Base-by-base conservation (phyloP, 2,888 invertebrate genomes). In the Neocrepidodera transversa region DNA sequence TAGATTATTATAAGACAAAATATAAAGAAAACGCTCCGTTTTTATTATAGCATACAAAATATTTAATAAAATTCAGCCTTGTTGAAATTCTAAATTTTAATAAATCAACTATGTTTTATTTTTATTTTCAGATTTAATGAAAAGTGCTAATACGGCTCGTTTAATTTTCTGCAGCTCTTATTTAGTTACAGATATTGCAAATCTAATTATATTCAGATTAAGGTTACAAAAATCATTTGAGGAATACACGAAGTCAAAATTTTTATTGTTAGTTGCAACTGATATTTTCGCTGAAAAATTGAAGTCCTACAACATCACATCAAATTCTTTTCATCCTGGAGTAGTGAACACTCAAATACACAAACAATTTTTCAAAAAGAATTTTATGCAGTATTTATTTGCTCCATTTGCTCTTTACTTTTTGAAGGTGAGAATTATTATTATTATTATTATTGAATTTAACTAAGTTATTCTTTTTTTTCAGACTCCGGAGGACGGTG, bases 161-260 rank as follows among this genome's bases (percentile, higher is more conserved):
- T 43, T 67, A 28, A 51, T 67, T 20, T 67, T 64, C 43, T 66
- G 65, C 2, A 49, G 59, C 13, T 67, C 67, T 0, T 10, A 28
- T 28, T n/a, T 42, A 11, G 32, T 56, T 2, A 55, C 48, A 8
- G n/a, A n/a, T n/a, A n/a, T n/a, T n/a, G 13, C n/a, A 3, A 30
- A 32, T 18, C 5, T 48, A 1, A 30, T 30, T 17, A 11, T 17
- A 5, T 17, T 48, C 17, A 18, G 26, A 30, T 16, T n/a, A 11
- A 18, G 13, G 5, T 4, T 48, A 6, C 10, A 18, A n/a, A 7
- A 48, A 2, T 7, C 16, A 5, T 36, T 36, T 23, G 50, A 13
- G 10, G 14, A 49, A 13, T 65, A 65, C 43, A 20, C 7, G 7
- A 38, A 53, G 11, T 60, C 66, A 8, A 66, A 66, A 55, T 36